These are phyloP conservation scores for Okamejei kenojei DNA, from an alignment of 2,797 vertebrate genomes.

Conservation along the genomic window DNA sequence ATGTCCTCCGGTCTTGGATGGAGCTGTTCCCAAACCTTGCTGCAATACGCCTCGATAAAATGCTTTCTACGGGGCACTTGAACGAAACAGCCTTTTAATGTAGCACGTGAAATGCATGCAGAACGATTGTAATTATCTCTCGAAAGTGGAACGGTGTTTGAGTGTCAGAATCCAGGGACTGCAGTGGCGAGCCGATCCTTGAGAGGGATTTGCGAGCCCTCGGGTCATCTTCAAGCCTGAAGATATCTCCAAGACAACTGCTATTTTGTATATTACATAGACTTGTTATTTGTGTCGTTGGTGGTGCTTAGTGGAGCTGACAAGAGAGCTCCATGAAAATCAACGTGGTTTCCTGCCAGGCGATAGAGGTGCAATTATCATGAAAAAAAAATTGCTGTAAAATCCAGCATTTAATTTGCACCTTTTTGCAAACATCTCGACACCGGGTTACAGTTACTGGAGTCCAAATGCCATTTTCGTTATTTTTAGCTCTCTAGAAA, in stretches of 20 bases:
- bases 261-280: not conserved
- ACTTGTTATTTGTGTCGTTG: slow-evolving; percentile 15
- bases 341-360: not conserved
- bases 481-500: not conserved
- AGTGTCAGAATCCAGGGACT: not conserved
- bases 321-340: slow-evolving; percentile 7
- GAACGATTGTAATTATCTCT: not conserved
- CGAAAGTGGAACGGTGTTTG: not conserved
- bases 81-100: no score
- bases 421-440: not conserved
- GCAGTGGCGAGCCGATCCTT: not conserved
- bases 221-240: not conserved
- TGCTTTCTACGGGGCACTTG: no score
- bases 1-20: no score
- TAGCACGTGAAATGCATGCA: not conserved
- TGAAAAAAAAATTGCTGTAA: slow-evolving; percentile 1
- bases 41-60: no score
- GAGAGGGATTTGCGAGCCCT: not conserved
- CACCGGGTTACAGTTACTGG: not conserved
- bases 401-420: slow-evolving; percentile 27
- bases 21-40: no score
- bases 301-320: not conserved
- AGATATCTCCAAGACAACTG: slow-evolving; percentile 27
- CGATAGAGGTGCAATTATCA: slow-evolving; percentile 27
- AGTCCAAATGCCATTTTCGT: slow-evolving; percentile 5